Evolutionary conservation across 2,113 vertebrate species (phyloP).

Genomic region (Thryonomys swinderianus): DNA sequence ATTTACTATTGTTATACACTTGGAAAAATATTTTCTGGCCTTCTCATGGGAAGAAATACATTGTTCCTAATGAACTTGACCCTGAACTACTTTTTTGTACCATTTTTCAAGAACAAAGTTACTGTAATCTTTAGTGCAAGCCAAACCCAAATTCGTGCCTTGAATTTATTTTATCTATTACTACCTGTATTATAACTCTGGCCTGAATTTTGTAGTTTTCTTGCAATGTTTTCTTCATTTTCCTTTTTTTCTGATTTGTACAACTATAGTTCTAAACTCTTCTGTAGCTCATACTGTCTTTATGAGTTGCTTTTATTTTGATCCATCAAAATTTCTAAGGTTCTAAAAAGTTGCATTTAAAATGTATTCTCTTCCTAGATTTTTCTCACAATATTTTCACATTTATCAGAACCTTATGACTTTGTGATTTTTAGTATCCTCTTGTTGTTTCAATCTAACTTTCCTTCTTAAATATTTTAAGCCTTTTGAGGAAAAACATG

Average conservation of each 20-base stretch:
- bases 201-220: neutral
- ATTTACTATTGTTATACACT: neutral
- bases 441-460: neutral
- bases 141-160: neutral
- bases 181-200: neutral
- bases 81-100: neutral
- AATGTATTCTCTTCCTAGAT: neutral
- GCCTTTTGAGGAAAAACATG: neutral
- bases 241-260: neutral
- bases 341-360: neutral
- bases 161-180: neutral
- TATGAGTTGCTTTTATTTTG: neutral
- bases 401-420: neutral
- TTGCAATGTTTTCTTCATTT: neutral
- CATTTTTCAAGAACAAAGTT: neutral
- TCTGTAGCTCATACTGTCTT: neutral
- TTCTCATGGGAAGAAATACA: neutral
- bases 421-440: neutral
- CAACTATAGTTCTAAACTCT: neutral
- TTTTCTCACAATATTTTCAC: neutral
- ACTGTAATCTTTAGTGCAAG: neutral
- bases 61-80: neutral
- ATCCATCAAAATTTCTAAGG: neutral
- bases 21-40: neutral
- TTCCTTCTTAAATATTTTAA: neutral